A percentile compares a stretch with the other conserved stretches of the same genome.
phyloP scores from a whole-genome alignment of 2,797 vertebrate species.

The Toxotes lorentzi region DNA sequence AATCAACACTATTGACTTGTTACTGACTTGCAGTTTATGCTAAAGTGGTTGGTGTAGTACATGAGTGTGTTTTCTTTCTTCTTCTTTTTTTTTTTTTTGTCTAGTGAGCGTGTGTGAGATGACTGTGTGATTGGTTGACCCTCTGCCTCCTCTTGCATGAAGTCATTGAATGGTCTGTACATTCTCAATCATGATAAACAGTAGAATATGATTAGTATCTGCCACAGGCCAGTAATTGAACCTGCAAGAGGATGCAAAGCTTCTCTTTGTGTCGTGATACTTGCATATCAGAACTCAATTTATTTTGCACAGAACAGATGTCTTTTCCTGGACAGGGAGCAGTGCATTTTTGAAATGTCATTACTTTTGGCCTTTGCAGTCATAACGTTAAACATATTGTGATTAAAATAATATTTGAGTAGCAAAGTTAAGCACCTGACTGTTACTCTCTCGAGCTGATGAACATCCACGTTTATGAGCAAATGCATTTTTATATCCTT shows the following conservation, averaged over 20 bases:
- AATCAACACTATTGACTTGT: conserved; percentile 75
- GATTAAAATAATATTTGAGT: conserved; percentile 52
- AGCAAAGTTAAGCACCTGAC: conserved; percentile 51
- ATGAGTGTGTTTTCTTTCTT: conserved; percentile 39
- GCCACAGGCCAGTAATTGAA: conserved; percentile 70
- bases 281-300: conserved; percentile 72
- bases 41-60: conserved; percentile 64
- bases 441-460: conserved; percentile 62
- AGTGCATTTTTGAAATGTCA: conserved; percentile 49
- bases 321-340: conserved; percentile 65
- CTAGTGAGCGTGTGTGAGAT: conserved; percentile 58
- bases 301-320: conserved; percentile 78
- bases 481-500: conserved; percentile 40
- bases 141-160: conserved; percentile 78
- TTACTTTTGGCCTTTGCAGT: conserved; percentile 46
- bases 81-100: conserved; percentile 24
- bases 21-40: conserved; percentile 72
- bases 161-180: conserved; percentile 70
- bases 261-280: conserved; percentile 62
- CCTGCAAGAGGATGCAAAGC: conserved; percentile 74
- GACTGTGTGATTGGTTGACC: conserved; percentile 64
- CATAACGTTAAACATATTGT: conserved; percentile 37
- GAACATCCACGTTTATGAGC: conserved; percentile 37
- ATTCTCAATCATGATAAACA: conserved; percentile 65
- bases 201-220: conserved; percentile 62